Percentiles rank a stretch among this genome's conserved stretches.
These are phyloP conservation scores for Hydropsyche betteni DNA, from an alignment of 2,888 invertebrate species.

Conservation along the genomic window DNA sequence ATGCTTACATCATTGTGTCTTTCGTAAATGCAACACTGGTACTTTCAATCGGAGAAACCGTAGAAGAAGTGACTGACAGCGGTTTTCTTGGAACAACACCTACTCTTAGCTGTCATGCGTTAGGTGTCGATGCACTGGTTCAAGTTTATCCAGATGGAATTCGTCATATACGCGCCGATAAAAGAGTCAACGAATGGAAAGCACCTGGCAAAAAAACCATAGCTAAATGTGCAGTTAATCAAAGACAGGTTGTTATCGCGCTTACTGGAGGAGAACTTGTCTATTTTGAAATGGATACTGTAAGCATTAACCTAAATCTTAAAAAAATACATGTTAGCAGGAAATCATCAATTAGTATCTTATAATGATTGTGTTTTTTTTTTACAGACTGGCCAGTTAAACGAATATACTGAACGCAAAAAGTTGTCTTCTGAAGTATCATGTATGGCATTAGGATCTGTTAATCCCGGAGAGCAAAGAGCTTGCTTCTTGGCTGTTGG, in stretches of 20 bases:
- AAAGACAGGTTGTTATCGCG: constrained; percentile 97
- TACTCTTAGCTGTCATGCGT: constrained; percentile 95
- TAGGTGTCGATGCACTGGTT: constrained; percentile 97
- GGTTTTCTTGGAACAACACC: constrained; percentile 99
- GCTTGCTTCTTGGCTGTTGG: constrained; percentile 97
- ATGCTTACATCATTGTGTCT: constrained; percentile 99
- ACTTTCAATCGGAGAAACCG: constrained; percentile 98
- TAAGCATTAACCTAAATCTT: constrained; percentile 65
- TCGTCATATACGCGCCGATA: constrained; percentile 96
- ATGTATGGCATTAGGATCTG: constrained; percentile 97
- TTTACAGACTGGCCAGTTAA: constrained; percentile 90
- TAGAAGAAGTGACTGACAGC: constrained; percentile 99
- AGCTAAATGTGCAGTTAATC: constrained; percentile 97
- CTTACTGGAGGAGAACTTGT: constrained; percentile 97
- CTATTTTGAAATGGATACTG: constrained; percentile 99
- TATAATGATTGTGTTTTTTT: constrained; percentile 54
- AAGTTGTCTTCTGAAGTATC: constrained; percentile 97
- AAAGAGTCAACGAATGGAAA: constrained; percentile 99
- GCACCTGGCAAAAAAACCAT: constrained; percentile 97
- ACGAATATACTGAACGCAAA: constrained; percentile 97
- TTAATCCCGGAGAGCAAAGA: constrained; percentile 93
- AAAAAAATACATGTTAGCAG: too few species aligned
- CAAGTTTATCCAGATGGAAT: constrained; percentile 99
- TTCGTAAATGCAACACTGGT: constrained; percentile 98
- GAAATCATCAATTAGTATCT: neutral